Evolutionary conservation across 2,113 vertebrate species (phyloP).

Genomic region (Oryzias celebensis): DNA sequence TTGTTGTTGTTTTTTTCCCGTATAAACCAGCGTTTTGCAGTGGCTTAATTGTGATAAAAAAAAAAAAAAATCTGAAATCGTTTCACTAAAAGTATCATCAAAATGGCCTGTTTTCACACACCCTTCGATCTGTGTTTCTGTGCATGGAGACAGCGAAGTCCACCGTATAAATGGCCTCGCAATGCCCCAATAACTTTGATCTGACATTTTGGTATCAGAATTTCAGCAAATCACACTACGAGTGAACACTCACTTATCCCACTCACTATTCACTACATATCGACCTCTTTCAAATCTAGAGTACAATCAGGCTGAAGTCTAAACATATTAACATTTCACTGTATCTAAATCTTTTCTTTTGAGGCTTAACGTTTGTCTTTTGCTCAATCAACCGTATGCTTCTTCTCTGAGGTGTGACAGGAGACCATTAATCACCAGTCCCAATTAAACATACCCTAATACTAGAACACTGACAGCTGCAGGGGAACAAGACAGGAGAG

Average conservation of each 20-base stretch:
- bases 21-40: too few relatives aligned
- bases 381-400: constrained; percentile 25
- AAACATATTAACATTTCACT: constrained; percentile 29
- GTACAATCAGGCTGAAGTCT: constrained; percentile 8
- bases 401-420: constrained; percentile 42
- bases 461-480: constrained; percentile 45
- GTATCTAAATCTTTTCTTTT: constrained; percentile 34
- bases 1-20: too few relatives aligned
- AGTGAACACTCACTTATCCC: not conserved
- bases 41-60: too few relatives aligned
- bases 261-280: not conserved
- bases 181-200: not conserved
- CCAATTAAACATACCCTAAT: constrained; percentile 66
- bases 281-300: not conserved
- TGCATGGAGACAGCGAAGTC: too few relatives aligned
- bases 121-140: too few relatives aligned
- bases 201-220: not conserved
- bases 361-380: not conserved
- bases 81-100: too few relatives aligned
- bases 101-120: too few relatives aligned
- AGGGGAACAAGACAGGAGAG: constrained; percentile 48
- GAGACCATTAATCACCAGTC: constrained; percentile 59
- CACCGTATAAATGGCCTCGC: too few relatives aligned
- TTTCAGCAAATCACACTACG: not conserved
- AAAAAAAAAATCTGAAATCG: too few relatives aligned